Evolutionary conservation across 2,888 invertebrate species (phyloP), one percentile per base, ranked within the genome.

Genomic region (Zelleria hepariella): DNA sequence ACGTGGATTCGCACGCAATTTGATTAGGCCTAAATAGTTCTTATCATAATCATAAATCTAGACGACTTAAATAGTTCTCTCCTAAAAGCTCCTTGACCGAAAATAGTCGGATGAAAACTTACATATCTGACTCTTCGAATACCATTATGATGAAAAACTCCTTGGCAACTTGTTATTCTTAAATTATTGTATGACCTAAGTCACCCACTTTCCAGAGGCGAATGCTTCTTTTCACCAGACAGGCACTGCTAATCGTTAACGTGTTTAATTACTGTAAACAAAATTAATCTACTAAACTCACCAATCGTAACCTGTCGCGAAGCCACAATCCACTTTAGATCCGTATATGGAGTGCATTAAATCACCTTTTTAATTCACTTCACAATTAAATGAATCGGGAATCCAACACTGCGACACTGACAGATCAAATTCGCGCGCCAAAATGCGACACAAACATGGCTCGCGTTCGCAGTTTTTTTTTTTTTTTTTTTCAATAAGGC

Each of bases 261-360:
- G 32, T 42, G 32, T 42, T 42, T 42, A 42, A 42, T 42, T 42
- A 42, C 32, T 42, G 32, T 42, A 42, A 42, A 42, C 32, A 42
- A 42, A 42, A 42, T 15, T 42, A 42, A 57, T 48, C 47, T n/a
- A 23, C 54, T 42, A 27, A 27, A 57, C 57, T 57, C 24, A 57
- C 57, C 57, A 47, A 24, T 57, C 57, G 48, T 25, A 23, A n/a
- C 57, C 57, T 23, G 57, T 57, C n/a, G 47, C n/a, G 47, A 57
- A 57, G 10, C 57, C 57, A 57, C 57, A 57, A 57, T 57, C 57
- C 57, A 57, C 23, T 56, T 56, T 56, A 15, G 53, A 20, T 53
- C 10, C 24, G 23, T 53, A 25, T 53, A 20, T 23, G 21, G 53
- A 25, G 10, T 24, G 24, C 24, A n/a, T 25, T 32, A n/a, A 32